Evolutionary conservation across 2,797 vertebrate genomes (phyloP), one percentile per base, ranked within the genome.

Genomic region (Macroramphosus scolopax): DNA sequence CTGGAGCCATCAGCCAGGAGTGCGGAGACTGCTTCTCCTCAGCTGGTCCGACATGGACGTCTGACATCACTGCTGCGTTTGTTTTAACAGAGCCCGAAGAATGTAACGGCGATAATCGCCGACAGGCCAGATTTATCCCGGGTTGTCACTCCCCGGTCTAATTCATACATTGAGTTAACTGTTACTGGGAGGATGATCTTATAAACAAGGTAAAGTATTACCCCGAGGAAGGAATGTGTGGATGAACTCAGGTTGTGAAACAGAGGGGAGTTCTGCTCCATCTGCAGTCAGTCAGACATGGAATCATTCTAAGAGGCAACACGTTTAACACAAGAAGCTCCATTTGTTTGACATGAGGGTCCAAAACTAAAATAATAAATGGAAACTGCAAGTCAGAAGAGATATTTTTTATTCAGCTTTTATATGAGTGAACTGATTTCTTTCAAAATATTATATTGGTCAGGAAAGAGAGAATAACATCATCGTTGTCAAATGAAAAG

Each of bases 21-120:
- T 52, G 64, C 75, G 83, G 88, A 91, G 90, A 80, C 92, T 91
- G 91, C 84, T 89, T 89, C 89, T 90, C 88, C 81, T 92, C 91
- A 89, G 80, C 84, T 55, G 50, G 54, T 81, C 72, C 75, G 52
- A 78, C 91, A 39, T 20, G 44, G 75, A 68, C 60, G 45, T 38
- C 68, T 97, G 92, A 95, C 92, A 93, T 94, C 92, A 93, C 76
- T 61, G 60, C 58, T 77, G 49, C 84, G 89, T 92, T 94, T 95
- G 91, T 94, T 93, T 96, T 92, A 92, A 91, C 92, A 91, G 90
- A 81, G 86, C 82, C 85, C 92, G 87, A 94, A 92, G 91, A 93
- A 92, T 93, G 91, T 91, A 93, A 93, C 85, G 89, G 92, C 87
- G 87, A 85, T 91, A 92, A 92, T 92, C 83, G 71, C 86, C 91